phyloP scores from a whole-genome alignment of 1,140 invertebrate genomes.

The Bombyx mori region ASM3026992v2 NC_085110.1:5156501-5157000 shows the following conservation, averaged over 20 bases:
- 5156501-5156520: too few species aligned
- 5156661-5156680: conserved; percentile 45
- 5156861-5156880: conserved; percentile 66
- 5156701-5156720: conserved; percentile 27
- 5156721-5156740: conserved; percentile 24
- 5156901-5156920: conserved; percentile 69
- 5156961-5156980: conserved; percentile 89
- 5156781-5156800: conserved; percentile 49
- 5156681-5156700: conserved; percentile 42
- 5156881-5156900: conserved; percentile 61
- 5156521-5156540: conserved; percentile 28
- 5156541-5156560: conserved; percentile 45
- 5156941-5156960: conserved; percentile 89
- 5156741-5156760: conserved; percentile 32
- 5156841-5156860: conserved; percentile 38
- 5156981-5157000: conserved; percentile 84
- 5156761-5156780: conserved; percentile 37
- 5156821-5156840: conserved; percentile 47
- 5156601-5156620: conserved; percentile 57
- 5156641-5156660: conserved; percentile 67
- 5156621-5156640: conserved; percentile 53
- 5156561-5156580: conserved; percentile 53
- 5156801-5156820: conserved; percentile 62
- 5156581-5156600: conserved; percentile 67
- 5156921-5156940: conserved; percentile 80